A percentile compares a stretch with the other conserved stretches of the same genome.
phyloP scores from a whole-genome alignment of 2,888 invertebrate genomes.

The Synanthedon formicaeformis region DNA sequence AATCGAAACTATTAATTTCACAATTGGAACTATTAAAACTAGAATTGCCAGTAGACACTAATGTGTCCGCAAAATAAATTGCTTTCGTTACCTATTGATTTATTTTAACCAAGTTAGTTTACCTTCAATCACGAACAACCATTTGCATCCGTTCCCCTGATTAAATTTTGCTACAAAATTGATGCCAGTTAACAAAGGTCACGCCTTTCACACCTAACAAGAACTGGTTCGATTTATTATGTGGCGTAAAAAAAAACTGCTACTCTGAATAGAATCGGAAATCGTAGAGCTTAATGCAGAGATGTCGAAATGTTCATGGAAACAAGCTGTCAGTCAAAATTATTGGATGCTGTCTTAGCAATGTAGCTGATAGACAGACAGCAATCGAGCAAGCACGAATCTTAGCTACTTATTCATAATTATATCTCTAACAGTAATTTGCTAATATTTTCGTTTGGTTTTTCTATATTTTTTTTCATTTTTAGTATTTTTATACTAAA shows the following conservation, averaged over 20 bases:
- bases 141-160: conserved; percentile 22
- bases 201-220: conserved; percentile 34
- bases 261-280: conserved; percentile 13
- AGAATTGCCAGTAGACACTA: conserved; percentile 12
- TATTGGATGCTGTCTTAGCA: conserved; percentile 9
- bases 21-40: conserved; percentile 14
- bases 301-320: conserved; percentile 15
- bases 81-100: conserved; percentile 10
- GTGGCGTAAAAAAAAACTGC: conserved; percentile 8
- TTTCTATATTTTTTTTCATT: too few species aligned
- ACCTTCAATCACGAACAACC: conserved; percentile 14
- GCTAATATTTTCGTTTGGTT: too few species aligned
- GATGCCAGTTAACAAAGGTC: conserved; percentile 31
- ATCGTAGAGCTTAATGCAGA: conserved; percentile 6
- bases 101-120: conserved; percentile 10
- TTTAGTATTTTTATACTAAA: too few species aligned
- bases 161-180: conserved; percentile 26
- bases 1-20: conserved; percentile 9
- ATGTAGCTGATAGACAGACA: not conserved
- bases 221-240: conserved; percentile 19
- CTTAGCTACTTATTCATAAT: not conserved
- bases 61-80: conserved; percentile 21
- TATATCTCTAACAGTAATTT: not conserved
- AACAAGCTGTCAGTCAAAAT: conserved; percentile 18
- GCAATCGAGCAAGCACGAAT: conserved; percentile 1